Evolutionary conservation across 2,888 invertebrate genomes (phyloP).

Genomic region (Philereme transversata): DNA sequence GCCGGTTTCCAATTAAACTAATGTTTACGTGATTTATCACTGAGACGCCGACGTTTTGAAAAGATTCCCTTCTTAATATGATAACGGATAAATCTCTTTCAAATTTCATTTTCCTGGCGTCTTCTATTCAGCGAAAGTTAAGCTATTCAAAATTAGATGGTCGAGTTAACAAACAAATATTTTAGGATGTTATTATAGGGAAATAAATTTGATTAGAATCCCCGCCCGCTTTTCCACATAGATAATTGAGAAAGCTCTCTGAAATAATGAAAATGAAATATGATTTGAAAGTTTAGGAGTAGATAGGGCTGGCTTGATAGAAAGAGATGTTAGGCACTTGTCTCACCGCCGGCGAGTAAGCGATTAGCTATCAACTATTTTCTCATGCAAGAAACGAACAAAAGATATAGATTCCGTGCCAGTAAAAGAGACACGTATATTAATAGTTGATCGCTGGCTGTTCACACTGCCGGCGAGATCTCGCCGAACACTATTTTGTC

Average conservation of each 20-base stretch:
- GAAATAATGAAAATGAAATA: not conserved
- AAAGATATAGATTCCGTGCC: too few species aligned
- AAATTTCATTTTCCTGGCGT: conserved; percentile 19
- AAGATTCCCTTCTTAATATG: conserved; percentile 21
- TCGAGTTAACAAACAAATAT: conserved; percentile 20
- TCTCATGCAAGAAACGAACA: too few species aligned
- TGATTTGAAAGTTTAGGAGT: not conserved
- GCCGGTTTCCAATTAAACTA: conserved; percentile 34
- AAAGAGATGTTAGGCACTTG: too few species aligned
- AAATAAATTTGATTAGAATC: conserved; percentile 18
- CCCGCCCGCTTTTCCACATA: conserved; percentile 6
- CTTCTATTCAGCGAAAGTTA: conserved; percentile 9
- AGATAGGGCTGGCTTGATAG: too few species aligned
- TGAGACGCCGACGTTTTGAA: conserved; percentile 20
- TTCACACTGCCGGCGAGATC: too few species aligned
- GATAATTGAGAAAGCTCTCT: conserved; percentile 4
- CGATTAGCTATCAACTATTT: too few species aligned
- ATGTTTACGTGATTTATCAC: conserved; percentile 30
- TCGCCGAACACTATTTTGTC: too few species aligned
- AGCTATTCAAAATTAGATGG: conserved; percentile 15
- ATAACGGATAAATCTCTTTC: conserved; percentile 30
- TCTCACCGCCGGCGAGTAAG: too few species aligned
- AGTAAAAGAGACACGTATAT: too few species aligned
- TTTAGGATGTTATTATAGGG: conserved; percentile 12
- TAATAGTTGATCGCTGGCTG: too few species aligned